Base-by-base conservation (phyloP, 2,113 vertebrate genomes). In the Rafetus swinhoei region DNA sequence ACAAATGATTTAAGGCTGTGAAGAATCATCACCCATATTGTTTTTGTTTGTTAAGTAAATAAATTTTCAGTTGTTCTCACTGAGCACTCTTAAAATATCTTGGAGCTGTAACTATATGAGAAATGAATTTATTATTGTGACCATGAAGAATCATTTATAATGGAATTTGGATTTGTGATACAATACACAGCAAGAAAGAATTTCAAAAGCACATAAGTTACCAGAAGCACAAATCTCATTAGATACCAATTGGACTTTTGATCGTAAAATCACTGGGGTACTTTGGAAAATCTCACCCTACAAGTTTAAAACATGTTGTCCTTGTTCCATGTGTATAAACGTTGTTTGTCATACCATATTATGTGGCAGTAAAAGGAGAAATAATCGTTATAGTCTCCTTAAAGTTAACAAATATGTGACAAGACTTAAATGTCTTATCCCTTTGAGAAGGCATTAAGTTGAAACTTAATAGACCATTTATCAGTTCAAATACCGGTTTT, bases 371-470 rank as follows among this genome's bases (percentile, higher is more conserved):
- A 95, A 91, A 82, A 96, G 79, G 22, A 85, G 74, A 88, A 9
- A 18, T 24, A 92, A 5, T 18, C 57, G 50, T 7, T 10, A 57
- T 92, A 39, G 39, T 92, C 57, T 55, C 79, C 83, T 88, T 74
- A 93, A 91, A 82, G 55, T 39, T 39, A 11, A 84, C 92, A 59
- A 59, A 56, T 1, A 18, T 69, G 29, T 52, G 76, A 77, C 22
- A n/a, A 81, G 86, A 57, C 24, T 86, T 84, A 84, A n/a, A n/a
- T 79, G 80, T 55, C 62, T 54, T 39, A 91, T 25, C 25, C 69
- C 76, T 90, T 90, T 85, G 79, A 45, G 86, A 95, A 92, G 57
- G 27, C 22, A 94, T 90, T 74, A 87, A 32, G 39, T 57, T 93
- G 84, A 95, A 54, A 94, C 32, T 83, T 1, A 57, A 25, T 13